Evolutionary conservation across 2,888 invertebrate species (phyloP).

Genomic region (Eilema griseolum): DNA sequence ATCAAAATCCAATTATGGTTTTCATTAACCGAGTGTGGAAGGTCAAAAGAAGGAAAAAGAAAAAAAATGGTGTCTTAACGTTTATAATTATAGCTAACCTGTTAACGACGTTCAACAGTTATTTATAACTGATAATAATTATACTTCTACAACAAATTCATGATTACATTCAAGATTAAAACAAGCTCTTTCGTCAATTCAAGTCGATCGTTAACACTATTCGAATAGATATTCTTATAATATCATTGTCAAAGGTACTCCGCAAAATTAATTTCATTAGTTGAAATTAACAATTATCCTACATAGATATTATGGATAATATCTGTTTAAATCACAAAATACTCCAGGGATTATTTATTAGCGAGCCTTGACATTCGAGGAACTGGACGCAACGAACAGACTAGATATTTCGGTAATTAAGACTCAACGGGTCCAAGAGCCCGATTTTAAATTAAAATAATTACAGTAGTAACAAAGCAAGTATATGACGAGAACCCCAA

Average conservation of each 20-base stretch:
- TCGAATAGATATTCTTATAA: constrained; percentile 51
- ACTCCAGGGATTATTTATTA: constrained; percentile 64
- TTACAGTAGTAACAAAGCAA: background rate
- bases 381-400: background rate
- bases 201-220: constrained; percentile 46
- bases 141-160: constrained; percentile 66
- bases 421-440: background rate
- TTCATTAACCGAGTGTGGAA: background rate
- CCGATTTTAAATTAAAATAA: background rate
- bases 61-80: constrained; percentile 8
- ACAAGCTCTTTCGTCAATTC: constrained; percentile 64
- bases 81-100: constrained; percentile 48
- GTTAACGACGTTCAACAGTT: constrained; percentile 47
- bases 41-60: background rate
- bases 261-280: constrained; percentile 66
- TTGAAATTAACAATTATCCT: constrained; percentile 60
- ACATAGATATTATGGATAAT: constrained; percentile 57
- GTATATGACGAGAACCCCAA: background rate
- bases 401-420: constrained; percentile 1
- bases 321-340: constrained; percentile 61
- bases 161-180: constrained; percentile 64
- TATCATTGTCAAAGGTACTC: constrained; percentile 58
- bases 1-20: no score
- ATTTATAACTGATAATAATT: constrained; percentile 54
- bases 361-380: constrained; percentile 29